phyloP scores from a whole-genome alignment of 2,888 invertebrate genomes.

The Eupithecia tripunctaria region DNA sequence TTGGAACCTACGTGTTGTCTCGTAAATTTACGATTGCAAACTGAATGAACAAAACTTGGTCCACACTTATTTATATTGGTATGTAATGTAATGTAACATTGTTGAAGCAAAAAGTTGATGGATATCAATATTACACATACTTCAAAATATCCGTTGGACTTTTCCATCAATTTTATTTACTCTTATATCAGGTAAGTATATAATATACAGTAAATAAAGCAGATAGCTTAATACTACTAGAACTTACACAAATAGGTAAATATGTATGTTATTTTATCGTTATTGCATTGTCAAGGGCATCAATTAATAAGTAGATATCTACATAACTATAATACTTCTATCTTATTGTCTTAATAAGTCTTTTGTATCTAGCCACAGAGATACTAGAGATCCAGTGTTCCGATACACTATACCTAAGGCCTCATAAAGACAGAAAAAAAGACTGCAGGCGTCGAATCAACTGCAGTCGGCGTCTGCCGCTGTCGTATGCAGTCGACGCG shows the following conservation, averaged over 20 bases:
- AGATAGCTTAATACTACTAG: neutral
- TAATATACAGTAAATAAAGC: neutral
- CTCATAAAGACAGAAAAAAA: no score
- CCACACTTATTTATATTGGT: neutral
- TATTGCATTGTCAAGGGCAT: neutral
- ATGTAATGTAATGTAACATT: neutral
- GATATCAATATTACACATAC: neutral
- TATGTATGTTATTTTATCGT: neutral
- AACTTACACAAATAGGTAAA: neutral
- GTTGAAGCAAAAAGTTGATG: neutral
- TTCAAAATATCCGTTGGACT: neutral
- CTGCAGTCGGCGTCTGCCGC: no score
- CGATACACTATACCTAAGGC: no score
- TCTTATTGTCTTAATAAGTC: neutral
- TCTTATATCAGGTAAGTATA: neutral
- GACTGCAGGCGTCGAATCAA: no score
- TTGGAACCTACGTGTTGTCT: constrained; percentile 27
- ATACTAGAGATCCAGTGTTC: neutral
- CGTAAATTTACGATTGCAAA: constrained; percentile 11
- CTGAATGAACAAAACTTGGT: constrained; percentile 11
- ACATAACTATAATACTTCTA: neutral
- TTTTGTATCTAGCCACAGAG: neutral
- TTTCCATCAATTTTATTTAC: neutral
- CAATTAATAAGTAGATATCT: neutral
- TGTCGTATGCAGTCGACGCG: no score